Base-by-base conservation (phyloP, 2,888 invertebrate genomes). In the Unio pictorum region DNA sequence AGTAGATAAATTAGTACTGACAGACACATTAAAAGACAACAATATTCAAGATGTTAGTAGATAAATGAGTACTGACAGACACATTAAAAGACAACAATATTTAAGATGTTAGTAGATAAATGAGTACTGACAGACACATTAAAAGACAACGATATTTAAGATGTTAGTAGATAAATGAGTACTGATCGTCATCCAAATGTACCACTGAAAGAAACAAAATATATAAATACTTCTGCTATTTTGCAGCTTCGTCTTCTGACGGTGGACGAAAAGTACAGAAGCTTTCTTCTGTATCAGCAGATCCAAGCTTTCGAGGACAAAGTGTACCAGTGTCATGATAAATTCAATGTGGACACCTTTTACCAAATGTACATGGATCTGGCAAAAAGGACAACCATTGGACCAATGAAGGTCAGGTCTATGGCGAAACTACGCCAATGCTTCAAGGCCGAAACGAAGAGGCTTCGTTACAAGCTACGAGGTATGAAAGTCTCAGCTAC, bases 251-350 rank as follows among this genome's bases (percentile, higher is more conserved):
- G 81, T 1, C 72, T 84, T 0, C 65, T 86, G 59, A 80, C 79
- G 8, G 64, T 82, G 66, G 86, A 84, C 15, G 83, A 83, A 59
- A 82, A 75, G 61, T 80, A 82, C 54, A 66, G 84, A 64, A 84
- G 84, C 71, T 75, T 81, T 30, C 69, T 84, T 30, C 76, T 86
- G 67, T 79, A 80, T 61, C 76, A 83, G n/a, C 84, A 85, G 64
- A 82, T 86, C 28, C 68, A 73, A 55, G 76, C 82, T 8, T 85
- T 86, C 63, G 82, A 85, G 58, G 84, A 86, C 59, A 86, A 84
- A 65, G 82, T 85, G 1, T 76, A 81, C 58, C 68, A 74, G 7
- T 83, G 82, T 45, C 78, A 79, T 61, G 81, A 84, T 15, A 78
- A 82, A 65, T 84, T 84, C 65, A 81, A 78, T 58, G 81, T 83